Percentiles rank a stretch among this genome's conserved stretches.
Conservation (phyloP, 2,797 vertebrate genomes). For the Siniperca obscura region DNA sequence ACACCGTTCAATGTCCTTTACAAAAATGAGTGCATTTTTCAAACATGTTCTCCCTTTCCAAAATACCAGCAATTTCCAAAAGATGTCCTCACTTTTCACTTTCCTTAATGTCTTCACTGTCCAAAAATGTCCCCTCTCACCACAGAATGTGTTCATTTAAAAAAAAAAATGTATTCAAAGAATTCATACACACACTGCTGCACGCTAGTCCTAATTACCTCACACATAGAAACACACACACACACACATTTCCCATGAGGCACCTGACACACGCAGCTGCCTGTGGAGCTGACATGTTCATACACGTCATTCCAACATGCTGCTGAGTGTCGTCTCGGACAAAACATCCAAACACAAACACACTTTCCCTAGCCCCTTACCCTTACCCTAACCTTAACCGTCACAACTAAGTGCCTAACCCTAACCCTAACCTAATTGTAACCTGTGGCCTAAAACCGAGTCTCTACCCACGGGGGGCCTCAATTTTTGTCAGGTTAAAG, state of each 20-base stretch:
- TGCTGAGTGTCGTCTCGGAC: slow-evolving; percentile 65
- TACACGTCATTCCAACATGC: slow-evolving; percentile 80
- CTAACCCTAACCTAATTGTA: no score
- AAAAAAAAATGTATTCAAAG: no score
- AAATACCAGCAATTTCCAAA: neutral
- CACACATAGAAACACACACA: slow-evolving; percentile 21
- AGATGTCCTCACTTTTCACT: neutral
- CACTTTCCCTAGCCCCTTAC: neutral
- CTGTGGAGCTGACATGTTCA: slow-evolving; percentile 70
- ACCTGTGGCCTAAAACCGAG: no score
- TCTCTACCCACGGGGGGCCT: no score
- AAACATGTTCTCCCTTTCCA: neutral
- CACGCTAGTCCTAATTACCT: neutral
- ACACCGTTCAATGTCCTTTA: neutral
- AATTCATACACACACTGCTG: neutral
- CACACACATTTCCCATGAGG: slow-evolving; percentile 52
- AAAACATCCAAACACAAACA: slow-evolving; percentile 23
- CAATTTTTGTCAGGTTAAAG: no score
- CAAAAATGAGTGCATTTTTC: no score
- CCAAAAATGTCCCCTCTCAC: neutral
- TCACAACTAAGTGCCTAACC: no score
- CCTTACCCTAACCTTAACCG: no score
- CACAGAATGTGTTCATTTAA: no score
- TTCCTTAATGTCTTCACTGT: neutral
- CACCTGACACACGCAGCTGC: slow-evolving; percentile 80